These are phyloP conservation scores for Ichneumoninae sp. DNA, from an alignment of 2,888 invertebrate species.

Conservation along the genomic window DNA sequence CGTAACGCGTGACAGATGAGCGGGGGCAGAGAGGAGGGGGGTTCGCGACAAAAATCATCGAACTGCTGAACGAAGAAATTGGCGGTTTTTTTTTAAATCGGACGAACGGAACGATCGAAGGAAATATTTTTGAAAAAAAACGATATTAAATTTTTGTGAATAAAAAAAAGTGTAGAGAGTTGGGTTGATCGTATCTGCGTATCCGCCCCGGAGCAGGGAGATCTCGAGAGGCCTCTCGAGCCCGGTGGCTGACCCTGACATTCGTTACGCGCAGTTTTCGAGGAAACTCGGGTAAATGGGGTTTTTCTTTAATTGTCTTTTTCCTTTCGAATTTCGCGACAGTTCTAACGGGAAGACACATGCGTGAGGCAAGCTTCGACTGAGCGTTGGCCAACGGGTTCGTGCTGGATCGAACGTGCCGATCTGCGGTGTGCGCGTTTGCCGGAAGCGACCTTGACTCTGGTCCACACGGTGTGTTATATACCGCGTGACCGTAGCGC, in stretches of 20 bases:
- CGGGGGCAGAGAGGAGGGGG: constrained; percentile 4
- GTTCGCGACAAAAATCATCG: not conserved
- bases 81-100: not conserved
- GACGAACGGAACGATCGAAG: not conserved
- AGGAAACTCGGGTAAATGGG: not conserved
- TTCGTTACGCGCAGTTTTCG: constrained; percentile 68
- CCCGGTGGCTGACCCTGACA: constrained; percentile 77
- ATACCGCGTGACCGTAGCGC: constrained; percentile 53
- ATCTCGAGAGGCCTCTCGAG: constrained; percentile 67
- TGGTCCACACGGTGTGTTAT: constrained; percentile 42
- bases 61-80: not conserved
- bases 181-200: constrained; percentile 66
- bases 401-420: not conserved
- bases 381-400: not conserved
- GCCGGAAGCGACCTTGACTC: constrained; percentile 61
- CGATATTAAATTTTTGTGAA: not conserved
- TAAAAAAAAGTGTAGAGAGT: constrained; percentile 17
- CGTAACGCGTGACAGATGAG: not conserved
- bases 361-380: not conserved
- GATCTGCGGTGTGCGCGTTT: not conserved
- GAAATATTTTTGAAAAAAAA: constrained; percentile 6
- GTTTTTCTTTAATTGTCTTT: not conserved
- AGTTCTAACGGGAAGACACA: constrained; percentile 28
- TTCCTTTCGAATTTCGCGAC: constrained; percentile 26
- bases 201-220: constrained; percentile 66